These are phyloP conservation scores for Diceros bicornis DNA, from an alignment of 2,797 vertebrate genomes.

Conservation along the genomic window DNA sequence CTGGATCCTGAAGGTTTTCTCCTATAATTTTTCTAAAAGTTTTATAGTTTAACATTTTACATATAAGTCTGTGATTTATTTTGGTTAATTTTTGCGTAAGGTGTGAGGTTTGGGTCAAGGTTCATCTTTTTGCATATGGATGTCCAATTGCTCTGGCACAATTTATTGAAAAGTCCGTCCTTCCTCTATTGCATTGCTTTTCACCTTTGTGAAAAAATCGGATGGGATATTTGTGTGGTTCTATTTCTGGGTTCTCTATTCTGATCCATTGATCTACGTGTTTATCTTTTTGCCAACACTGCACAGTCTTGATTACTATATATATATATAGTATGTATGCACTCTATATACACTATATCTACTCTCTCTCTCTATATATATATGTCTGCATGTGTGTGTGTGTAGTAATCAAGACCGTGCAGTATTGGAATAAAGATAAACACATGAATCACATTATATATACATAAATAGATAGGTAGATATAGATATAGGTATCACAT, in stretches of 20 bases:
- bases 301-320: neutral
- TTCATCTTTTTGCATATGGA: neutral
- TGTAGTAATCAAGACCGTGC: too few relatives aligned
- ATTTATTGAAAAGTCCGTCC: neutral
- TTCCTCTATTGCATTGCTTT: neutral
- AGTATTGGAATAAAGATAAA: too few relatives aligned
- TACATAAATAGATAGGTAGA: too few relatives aligned
- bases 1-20: neutral
- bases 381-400: too few relatives aligned
- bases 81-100: neutral
- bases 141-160: neutral
- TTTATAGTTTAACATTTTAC: neutral
- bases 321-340: neutral
- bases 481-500: too few relatives aligned
- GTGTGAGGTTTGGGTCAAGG: neutral
- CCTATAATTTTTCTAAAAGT: neutral
- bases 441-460: too few relatives aligned
- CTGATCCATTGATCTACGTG: neutral
- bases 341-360: too few relatives aligned
- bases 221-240: neutral
- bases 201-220: neutral
- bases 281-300: neutral
- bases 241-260: neutral
- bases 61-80: neutral
- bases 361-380: too few relatives aligned